Evolutionary conservation across 2,797 vertebrate genomes (phyloP), one percentile per base, ranked within the genome.

Genomic region (Aeoliscus strigatus): DNA sequence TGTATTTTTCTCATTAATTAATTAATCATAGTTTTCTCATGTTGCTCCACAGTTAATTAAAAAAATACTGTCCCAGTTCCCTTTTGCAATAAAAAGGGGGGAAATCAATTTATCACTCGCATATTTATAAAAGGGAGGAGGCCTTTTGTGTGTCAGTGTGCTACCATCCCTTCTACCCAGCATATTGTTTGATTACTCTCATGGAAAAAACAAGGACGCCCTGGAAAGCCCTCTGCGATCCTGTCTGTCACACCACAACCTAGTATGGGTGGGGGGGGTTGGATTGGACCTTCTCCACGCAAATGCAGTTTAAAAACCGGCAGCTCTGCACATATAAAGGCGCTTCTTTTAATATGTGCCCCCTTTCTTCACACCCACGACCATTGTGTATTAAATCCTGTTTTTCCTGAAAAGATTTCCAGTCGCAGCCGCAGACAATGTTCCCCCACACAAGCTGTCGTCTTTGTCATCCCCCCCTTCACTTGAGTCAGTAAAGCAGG

Each of bases 381-480:
- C 75, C 79, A 87, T 89, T 89, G 88, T 87, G 79, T 80, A 84
- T 77, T 66, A 87, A 88, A 89, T 87, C 86, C 86, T 81, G 66
- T 86, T 84, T 86, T 84, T 84, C 82, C 83, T 86, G 78, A 88
- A 87, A 87, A 87, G 83, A 87, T 88, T 87, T 87, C 68, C 73
- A 77, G 77, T 86, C 82, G 73, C 82, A 82, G 70, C 81, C 71
- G 56, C 80, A 89, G 85, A 89, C 87, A 88, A 86, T 86, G 82
- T 83, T 87, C 86, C 86, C 87, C 86, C 86, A 87, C 82, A 87
- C 85, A 86, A 86, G 85, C 87, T 87, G 81, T 88, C 82, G 67
- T 86, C 82, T 87, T 86, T 87, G 80, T 87, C 80, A 79, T 75
- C 67, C 60, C 74, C 66, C 45, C 57, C 56, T 65, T 55, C 65